phyloP scores from a whole-genome alignment of 2,113 vertebrate species.

The Indicator maculatus region DNA sequence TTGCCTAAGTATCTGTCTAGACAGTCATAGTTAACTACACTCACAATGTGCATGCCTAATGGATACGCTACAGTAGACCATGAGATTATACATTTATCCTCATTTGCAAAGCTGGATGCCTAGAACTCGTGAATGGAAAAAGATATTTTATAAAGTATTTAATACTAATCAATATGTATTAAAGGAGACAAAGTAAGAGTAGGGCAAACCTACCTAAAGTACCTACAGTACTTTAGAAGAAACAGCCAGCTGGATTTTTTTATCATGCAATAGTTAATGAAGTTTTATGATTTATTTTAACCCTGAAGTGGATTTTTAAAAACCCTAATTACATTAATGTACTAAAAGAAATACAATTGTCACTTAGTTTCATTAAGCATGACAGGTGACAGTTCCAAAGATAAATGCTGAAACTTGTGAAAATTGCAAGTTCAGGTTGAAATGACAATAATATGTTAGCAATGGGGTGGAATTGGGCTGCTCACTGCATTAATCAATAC shows the following conservation, averaged over 20 bases:
- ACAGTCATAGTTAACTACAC: neutral
- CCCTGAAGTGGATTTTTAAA: neutral
- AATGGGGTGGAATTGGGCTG: neutral
- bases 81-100: slow-evolving; percentile 57
- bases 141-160: slow-evolving; percentile 36
- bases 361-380: slow-evolving; percentile 19
- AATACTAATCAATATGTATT: slow-evolving; percentile 62
- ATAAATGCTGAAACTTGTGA: slow-evolving; percentile 11
- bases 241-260: neutral
- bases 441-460: neutral
- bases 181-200: slow-evolving; percentile 47
- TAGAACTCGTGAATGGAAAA: slow-evolving; percentile 26
- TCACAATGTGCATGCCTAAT: neutral
- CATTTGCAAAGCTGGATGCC: slow-evolving; percentile 42
- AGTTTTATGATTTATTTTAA: slow-evolving; percentile 49
- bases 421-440: neutral
- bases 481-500: neutral
- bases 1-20: slow-evolving; percentile 14
- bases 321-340: slow-evolving; percentile 11
- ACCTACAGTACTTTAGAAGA: neutral
- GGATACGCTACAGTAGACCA: slow-evolving; percentile 9
- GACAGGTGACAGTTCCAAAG: slow-evolving; percentile 28
- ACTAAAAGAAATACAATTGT: slow-evolving; percentile 23
- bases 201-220: neutral
- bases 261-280: slow-evolving; percentile 19